Evolutionary conservation across 2,797 vertebrate species (phyloP), one percentile per base, ranked within the genome.

Genomic region (Darevskia nairensis): DNA sequence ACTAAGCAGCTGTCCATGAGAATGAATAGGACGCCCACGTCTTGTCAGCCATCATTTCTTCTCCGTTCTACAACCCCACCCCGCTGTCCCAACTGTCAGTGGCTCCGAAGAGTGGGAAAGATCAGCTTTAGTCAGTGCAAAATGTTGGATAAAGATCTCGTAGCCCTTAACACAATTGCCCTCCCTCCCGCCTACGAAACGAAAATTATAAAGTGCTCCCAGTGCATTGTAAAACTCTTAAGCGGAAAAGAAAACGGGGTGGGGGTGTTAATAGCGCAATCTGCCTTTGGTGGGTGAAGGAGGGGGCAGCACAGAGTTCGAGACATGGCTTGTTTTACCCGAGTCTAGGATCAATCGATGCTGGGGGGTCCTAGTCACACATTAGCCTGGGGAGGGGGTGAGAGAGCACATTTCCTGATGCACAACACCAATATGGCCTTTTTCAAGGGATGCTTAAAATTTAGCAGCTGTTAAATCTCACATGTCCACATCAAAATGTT

Each of bases 161-260:
- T 94, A 97, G 96, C 95, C 96, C 96, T 97, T 96, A 94, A 92
- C 90, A 91, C 90, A 95, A 92, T 93, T 93, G 55, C 92, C 94
- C 87, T 90, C 95, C 92, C 95, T 92, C 72, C 72, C 90, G 93
- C 95, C 93, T 85, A 59, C 39, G 89, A 95, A 94, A 92, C 96
- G 8, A 21, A 94, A 95, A 95, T 94, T 92, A 64, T 97, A 97
- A 97, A 97, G 96, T 97, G 97, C 96, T 96, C 95, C 94, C 86
- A 96, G 96, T 97, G 97, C 97, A 96, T 97, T 95, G 94, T 95
- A 96, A 95, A 96, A 96, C 95, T 91, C 88, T 90, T 91, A 96
- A 96, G 93, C 92, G 50, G 50, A 94, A 95, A 94, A 95, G 92
- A 11, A 23, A 4, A 75, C 0, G 8, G 25, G 27, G 41, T 3